Conservation (phyloP, 2,113 vertebrate genomes). For the Amphilophus citrinellus region DNA sequence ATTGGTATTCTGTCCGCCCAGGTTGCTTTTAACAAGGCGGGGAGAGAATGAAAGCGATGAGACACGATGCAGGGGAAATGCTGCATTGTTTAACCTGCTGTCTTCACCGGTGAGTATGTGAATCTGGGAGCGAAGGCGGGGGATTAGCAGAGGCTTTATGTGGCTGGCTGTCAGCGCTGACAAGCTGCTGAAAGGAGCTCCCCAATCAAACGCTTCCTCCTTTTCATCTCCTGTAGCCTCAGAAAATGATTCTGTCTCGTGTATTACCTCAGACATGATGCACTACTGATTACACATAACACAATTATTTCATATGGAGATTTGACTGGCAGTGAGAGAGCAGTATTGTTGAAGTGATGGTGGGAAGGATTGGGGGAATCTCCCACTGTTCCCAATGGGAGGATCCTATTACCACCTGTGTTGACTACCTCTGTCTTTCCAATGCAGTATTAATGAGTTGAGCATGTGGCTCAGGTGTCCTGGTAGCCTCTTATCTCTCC, state of each 20-base stretch:
- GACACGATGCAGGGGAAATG: conserved; percentile 10
- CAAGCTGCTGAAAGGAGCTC: conserved; percentile 14
- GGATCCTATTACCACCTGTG: conserved; percentile 55
- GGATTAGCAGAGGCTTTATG: conserved; percentile 10
- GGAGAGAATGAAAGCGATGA: background rate
- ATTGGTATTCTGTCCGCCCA: conserved; percentile 14
- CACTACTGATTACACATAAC: conserved; percentile 20
- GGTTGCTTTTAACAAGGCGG: conserved; percentile 17
- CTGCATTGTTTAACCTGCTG: conserved; percentile 29
- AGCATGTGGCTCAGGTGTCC: conserved; percentile 62
- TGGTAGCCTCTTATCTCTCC: conserved; percentile 36
- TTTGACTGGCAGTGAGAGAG: conserved; percentile 1
- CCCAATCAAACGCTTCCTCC: background rate
- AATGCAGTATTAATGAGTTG: conserved; percentile 66
- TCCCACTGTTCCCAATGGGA: conserved; percentile 54
- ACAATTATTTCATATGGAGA: conserved; percentile 35
- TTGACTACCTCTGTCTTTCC: conserved; percentile 28
- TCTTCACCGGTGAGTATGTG: background rate
- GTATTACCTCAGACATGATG: background rate
- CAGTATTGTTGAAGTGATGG: conserved; percentile 4
- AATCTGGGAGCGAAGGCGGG: background rate
- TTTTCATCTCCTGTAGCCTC: background rate
- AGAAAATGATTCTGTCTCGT: background rate
- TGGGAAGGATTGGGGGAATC: conserved; percentile 31
- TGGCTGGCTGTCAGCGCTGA: conserved; percentile 16